Evolutionary conservation across 2,888 invertebrate species (phyloP), one percentile per base, ranked within the genome.

Genomic region (Spodoptera picta): DNA sequence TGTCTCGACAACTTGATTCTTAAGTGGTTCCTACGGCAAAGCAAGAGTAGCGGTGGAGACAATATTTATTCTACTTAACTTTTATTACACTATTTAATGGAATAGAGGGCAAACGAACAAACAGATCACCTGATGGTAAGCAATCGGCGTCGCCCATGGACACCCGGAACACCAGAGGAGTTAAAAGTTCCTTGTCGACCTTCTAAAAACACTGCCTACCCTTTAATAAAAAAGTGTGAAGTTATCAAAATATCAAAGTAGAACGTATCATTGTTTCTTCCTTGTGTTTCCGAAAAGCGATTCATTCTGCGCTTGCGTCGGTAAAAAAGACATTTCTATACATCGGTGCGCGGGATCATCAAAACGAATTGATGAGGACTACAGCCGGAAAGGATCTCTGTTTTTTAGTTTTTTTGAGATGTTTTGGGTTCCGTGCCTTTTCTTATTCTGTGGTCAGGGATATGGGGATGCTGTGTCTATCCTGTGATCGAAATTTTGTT

Each of bases 301-400:
- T 83, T 85, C 83, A 84, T 83, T 83, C 79, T 78, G 79, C 66
- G 51, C 67, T 31, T 12, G 50, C 0, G 31, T 45, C 23, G 41
- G 63, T 63, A 89, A 90, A 90, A 91, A 90, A 87, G 79, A 89
- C 85, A 89, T 88, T 87, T 88, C 83, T 72, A 62, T 72, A 69
- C 48, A 24, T 24, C 11, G 23, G 51, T 54, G 36, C 64, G 50
- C 58, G 66, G 58, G 55, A 53, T 77, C 92, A 93, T 93, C 93
- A 92, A 87, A 87, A 86, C 82, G 83, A 90, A 92, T 93, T 92
- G 92, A 89, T 75, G 80, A 82, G 79, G 81, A 9, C 83, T 57
- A 84, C 86, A 81, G 84, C 86, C 91, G 86, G 87, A 87, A 87
- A 86, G 84, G 76, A 75, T 71, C 66, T 48, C 67, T 62, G 53